Percentiles rank a stretch among this genome's conserved stretches.
phyloP scores from a whole-genome alignment of 2,113 vertebrate genomes.

The Istiophorus platypterus region DNA sequence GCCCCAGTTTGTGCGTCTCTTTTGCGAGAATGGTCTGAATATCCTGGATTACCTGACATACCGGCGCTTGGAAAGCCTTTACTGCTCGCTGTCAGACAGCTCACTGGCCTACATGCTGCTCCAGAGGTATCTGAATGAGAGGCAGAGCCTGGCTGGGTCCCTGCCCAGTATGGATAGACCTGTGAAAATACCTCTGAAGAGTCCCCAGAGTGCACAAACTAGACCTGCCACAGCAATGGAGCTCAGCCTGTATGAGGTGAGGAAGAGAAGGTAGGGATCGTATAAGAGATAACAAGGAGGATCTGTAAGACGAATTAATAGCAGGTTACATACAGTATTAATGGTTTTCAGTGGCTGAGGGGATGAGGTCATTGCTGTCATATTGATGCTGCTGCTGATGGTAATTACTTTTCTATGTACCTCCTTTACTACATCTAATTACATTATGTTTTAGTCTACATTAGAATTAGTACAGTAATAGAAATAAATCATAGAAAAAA shows the following conservation, averaged over 20 bases:
- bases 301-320: too few relatives aligned
- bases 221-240: conserved; percentile 24
- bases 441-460: too few relatives aligned
- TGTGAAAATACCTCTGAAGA: background rate
- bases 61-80: conserved; percentile 84
- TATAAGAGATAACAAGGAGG: background rate
- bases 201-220: background rate
- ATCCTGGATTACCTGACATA: conserved; percentile 87
- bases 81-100: conserved; percentile 78
- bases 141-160: conserved; percentile 30
- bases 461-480: too few relatives aligned
- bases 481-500: too few relatives aligned
- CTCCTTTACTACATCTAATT: background rate
- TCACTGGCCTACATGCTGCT: conserved; percentile 82
- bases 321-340: too few relatives aligned
- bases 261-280: background rate
- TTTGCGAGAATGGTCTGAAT: conserved; percentile 88
- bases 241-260: conserved; percentile 82
- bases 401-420: background rate
- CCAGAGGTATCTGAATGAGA: conserved; percentile 71
- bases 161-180: background rate
- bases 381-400: background rate
- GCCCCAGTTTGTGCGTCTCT: conserved; percentile 89
- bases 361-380: too few relatives aligned
- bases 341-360: too few relatives aligned